Conservation (phyloP, 2,888 invertebrate genomes). For the Tenthredo amoena region DNA sequence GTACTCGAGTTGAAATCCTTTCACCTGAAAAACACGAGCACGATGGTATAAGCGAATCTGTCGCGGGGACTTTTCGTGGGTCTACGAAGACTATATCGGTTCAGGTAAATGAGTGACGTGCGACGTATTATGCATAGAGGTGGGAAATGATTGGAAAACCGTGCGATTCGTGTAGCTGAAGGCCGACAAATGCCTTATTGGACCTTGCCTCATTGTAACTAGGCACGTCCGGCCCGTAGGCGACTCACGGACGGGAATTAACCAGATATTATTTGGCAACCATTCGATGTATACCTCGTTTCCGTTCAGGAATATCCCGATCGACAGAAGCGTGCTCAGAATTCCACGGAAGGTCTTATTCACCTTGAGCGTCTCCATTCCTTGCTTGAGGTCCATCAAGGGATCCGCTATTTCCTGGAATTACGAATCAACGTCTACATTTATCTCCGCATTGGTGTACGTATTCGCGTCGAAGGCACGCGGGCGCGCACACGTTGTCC, state of each 20-base stretch:
- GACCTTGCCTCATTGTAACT: too few relatives aligned
- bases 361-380: conserved; percentile 93
- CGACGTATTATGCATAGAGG: not conserved
- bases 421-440: conserved; percentile 35
- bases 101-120: not conserved
- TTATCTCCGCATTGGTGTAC: not conserved
- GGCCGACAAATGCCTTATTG: not conserved
- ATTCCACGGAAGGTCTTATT: conserved; percentile 98
- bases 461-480: not conserved
- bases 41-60: not conserved
- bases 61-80: not conserved
- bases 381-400: conserved; percentile 98
- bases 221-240: conserved; percentile 16
- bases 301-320: conserved; percentile 98
- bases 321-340: conserved; percentile 94
- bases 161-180: not conserved
- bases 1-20: conserved; percentile 98
- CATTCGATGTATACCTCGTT: conserved; percentile 80
- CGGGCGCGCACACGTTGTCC: not conserved
- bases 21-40: conserved; percentile 81
- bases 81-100: not conserved
- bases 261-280: conserved; percentile 74
- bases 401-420: conserved; percentile 97
- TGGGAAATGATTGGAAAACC: not conserved
- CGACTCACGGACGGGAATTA: conserved; percentile 56